Base-by-base conservation (phyloP, 2,797 vertebrate species). In the Sandelia bainsii region DNA sequence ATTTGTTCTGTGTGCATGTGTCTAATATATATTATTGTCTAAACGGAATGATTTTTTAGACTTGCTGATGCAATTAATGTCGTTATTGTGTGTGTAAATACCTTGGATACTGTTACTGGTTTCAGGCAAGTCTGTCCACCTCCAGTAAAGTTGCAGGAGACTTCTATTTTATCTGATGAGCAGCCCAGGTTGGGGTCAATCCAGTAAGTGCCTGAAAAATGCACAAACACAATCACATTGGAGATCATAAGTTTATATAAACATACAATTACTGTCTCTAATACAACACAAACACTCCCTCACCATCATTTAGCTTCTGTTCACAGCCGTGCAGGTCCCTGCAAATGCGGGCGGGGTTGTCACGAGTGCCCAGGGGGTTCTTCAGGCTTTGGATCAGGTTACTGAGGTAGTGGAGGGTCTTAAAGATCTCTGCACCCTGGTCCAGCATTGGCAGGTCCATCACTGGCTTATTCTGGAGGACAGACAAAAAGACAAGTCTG, bases 351-450 rank as follows among this genome's bases (percentile, higher is more conserved):
- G 96, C 97, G 0, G 98, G 98, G 84, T 98, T 98, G 57, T 98
- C 96, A 86, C 91, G 95, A 56, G 96, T 98, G 78, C 98, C 98
- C 91, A 98, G 92, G 67, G 98, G 98, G 86, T 96, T 98, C 90
- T 98, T 99, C 91, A 99, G 97, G 95, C 96, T 99, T 92, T 97
- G 97, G 87, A 99, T 96, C 94, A 99, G 96, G 92, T 95, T 96
- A 95, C 96, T 99, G 96, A 99, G 97, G 96, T 99, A 98, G 96
- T 98, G 97, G 92, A 99, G 95, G 87, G 97, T 99, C 96, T 96
- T 97, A 84, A 97, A 96, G 85, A 99, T 98, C 94, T 98, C 97
- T 90, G 96, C 94, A 82, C 96, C 97, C 29, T 96, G 96, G 91
- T 98, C 96, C 89, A 98, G 87, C 94, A 95, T 93, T 39, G 96